Evolutionary conservation across 2,113 vertebrate species (phyloP).

Genomic region (Malurus melanocephalus): DNA sequence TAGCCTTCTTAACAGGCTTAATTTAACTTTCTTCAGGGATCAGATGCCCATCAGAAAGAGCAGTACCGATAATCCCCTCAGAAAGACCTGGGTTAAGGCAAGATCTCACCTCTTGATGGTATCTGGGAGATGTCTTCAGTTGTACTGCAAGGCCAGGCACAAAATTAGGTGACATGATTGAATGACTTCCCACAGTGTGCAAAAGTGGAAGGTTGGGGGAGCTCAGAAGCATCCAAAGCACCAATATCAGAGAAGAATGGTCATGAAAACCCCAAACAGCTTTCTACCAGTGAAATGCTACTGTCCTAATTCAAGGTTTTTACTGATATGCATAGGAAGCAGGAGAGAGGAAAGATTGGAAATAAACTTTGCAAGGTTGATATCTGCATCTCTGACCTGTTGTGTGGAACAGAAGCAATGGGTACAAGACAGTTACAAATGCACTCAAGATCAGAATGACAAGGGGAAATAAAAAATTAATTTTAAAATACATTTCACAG

Average conservation of each 20-base stretch:
- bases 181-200: background rate
- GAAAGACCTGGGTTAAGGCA: background rate
- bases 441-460: background rate
- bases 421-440: background rate
- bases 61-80: background rate
- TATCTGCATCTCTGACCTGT: background rate
- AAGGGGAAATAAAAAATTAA: constrained; percentile 47
- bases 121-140: background rate
- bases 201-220: background rate
- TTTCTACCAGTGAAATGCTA: background rate
- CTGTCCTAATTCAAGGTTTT: background rate
- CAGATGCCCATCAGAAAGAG: background rate
- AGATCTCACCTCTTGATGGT: background rate
- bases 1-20: background rate
- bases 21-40: background rate
- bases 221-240: background rate
- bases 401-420: background rate
- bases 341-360: background rate
- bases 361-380: background rate
- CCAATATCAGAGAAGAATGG: background rate
- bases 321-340: background rate
- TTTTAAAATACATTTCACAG: constrained; percentile 29
- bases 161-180: background rate
- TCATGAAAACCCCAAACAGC: background rate
- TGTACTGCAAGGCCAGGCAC: background rate